Evolutionary conservation across 2,888 invertebrate genomes (phyloP), one percentile per base, ranked within the genome.

Genomic region (Chalcosyrphus nemorum): DNA sequence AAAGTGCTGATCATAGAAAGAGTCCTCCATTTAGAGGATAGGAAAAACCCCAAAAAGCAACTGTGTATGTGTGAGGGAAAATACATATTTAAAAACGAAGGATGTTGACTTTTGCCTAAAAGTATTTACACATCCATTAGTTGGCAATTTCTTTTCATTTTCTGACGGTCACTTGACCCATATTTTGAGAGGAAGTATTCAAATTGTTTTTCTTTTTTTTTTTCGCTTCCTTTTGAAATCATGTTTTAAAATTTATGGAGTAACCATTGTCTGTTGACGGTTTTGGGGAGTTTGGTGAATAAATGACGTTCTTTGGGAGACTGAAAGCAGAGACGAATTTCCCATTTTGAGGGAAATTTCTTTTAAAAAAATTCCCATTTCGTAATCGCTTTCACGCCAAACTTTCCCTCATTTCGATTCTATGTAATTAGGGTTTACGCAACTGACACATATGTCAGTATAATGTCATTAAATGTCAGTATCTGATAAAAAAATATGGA

Each of bases 41-140:
- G 3, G 24, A 24, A 24, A 24, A 24, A 24, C n/a, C n/a, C n/a
- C n/a, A 24, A 24, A 24, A 24, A 24, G 5, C 3, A n/a, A 13
- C 13, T 38, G 4, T 11, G 45, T 56, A 54, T 24, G 17, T 32
- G 17, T 21, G 21, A 17, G 27, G 21, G 7, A 24, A 56, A 32
- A 38, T 7, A n/a, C n/a, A n/a, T n/a, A 13, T 19, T 50, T 50
- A 24, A 29, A 57, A 29, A 38, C 38, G 6, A 52, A 54, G 54
- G 43, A 61, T 65, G 54, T 74, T 74, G 63, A 74, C 47, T 65
- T 47, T 54, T 17, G 7, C 35, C 56, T 74, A 45, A 74, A 56
- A 74, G 74, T 74, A 65, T 74, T 74, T 74, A 65, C 65, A 65
- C 56, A 65, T 74, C 74, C 74, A 74, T 74, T 74, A 74, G 54